Evolutionary conservation across 2,888 invertebrate genomes (phyloP).

Genomic region (Notodonta dromedarius): DNA sequence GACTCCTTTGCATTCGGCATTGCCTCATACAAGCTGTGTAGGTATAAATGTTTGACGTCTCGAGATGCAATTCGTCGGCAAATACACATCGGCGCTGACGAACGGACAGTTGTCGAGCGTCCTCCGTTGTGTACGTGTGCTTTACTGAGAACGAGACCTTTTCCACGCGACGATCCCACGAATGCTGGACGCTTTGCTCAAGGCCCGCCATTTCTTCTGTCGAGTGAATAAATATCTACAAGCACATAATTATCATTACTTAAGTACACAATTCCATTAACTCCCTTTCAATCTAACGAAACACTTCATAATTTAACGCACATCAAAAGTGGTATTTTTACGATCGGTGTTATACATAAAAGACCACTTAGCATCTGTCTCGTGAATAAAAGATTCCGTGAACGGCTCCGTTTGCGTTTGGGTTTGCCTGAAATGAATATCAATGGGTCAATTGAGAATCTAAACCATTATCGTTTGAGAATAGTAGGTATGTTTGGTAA

Average conservation of each 20-base stretch:
- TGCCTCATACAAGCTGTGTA: slow-evolving; percentile 90
- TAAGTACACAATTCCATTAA: not conserved
- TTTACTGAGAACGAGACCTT: slow-evolving; percentile 88
- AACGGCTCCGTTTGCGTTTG: slow-evolving; percentile 67
- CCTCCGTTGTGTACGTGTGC: slow-evolving; percentile 90
- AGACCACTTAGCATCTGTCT: slow-evolving; percentile 87
- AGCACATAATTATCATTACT: slow-evolving; percentile 6
- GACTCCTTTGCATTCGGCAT: slow-evolving; percentile 87
- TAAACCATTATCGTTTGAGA: not conserved
- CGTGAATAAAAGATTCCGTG: slow-evolving; percentile 84
- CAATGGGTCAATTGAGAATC: not conserved
- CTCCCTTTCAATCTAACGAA: not conserved
- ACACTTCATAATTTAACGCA: slow-evolving; percentile 43
- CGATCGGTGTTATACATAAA: slow-evolving; percentile 81
- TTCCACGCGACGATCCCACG: slow-evolving; percentile 86
- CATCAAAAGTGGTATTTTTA: slow-evolving; percentile 74
- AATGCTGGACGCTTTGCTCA: slow-evolving; percentile 88
- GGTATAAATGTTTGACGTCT: slow-evolving; percentile 86
- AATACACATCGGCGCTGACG: slow-evolving; percentile 90
- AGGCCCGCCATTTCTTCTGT: slow-evolving; percentile 88
- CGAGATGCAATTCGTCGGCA: slow-evolving; percentile 86
- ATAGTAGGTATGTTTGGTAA: not conserved
- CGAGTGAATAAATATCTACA: slow-evolving; percentile 86
- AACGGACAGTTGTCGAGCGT: slow-evolving; percentile 87
- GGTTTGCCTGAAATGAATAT: slow-evolving; percentile 61